Evolutionary conservation across 2,888 invertebrate species (phyloP), one percentile per base, ranked within the genome.

Genomic region (Cosmopolites sordidus): DNA sequence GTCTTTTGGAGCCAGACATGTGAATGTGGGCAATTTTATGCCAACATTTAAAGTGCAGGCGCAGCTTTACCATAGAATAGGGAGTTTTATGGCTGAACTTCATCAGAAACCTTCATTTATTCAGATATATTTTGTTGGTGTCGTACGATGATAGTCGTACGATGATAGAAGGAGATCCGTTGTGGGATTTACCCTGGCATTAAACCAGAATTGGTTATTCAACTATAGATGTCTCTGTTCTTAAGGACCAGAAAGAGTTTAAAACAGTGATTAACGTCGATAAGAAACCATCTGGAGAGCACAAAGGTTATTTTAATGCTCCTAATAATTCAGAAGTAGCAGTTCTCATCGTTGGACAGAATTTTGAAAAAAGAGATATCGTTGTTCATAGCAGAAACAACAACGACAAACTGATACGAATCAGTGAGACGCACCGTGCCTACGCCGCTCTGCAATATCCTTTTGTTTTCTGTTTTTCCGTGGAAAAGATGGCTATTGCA

Each of bases 371-470:
- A 42, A n/a, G 45, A 37, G 45, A 45, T 30, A 45, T 37, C 14
- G 37, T 45, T n/a, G 6, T 45, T 12, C 16, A 30, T 16, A 40
- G 16, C 6, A 16, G 17, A 11, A 37, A 45, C 16, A 41, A 40
- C 6, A 15, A 37, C n/a, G 44, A 44, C 27, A 47, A 38, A 17
- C 16, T 48, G 17, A 22, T 27, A 16, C 14, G 39, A 5, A 44
- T 68, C 16, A 39, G 42, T 37, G 66, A 69, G 58, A 65, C 62
- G 15, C 67, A 69, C 47, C 61, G 66, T 17, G 62, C 63, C 44
- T 71, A 67, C 53, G 69, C 74, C 52, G 64, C 72, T 16, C 61
- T 74, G 42, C 67, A 70, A 58, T 75, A 76, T 59, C 62, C 62
- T 15, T 38, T 63, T 14, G 49, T 64, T 30, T 8, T 22, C 3